phyloP scores from a whole-genome alignment of 2,888 invertebrate genomes.

The Andrena minutula region DNA sequence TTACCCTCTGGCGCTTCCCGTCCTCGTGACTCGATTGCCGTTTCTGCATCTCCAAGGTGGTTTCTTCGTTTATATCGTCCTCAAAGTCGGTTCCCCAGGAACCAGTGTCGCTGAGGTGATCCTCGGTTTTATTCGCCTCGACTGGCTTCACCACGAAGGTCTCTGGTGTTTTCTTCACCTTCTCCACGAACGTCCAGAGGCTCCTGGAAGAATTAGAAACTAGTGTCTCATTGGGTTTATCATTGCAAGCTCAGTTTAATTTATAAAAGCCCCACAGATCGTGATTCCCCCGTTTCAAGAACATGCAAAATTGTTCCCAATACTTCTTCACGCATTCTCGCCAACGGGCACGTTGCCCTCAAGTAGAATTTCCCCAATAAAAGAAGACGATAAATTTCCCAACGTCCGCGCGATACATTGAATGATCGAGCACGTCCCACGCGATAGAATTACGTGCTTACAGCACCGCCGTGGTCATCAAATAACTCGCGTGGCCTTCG shows the following conservation, averaged over 20 bases:
- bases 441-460: constrained; percentile 57
- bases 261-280: too few relatives aligned
- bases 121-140: constrained; percentile 61
- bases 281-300: too few relatives aligned
- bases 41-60: background rate
- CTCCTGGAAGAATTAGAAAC: constrained; percentile 67
- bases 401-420: constrained; percentile 37
- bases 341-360: constrained; percentile 20
- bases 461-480: constrained; percentile 34
- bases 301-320: background rate
- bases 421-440: constrained; percentile 59
- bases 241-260: too few relatives aligned
- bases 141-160: constrained; percentile 71
- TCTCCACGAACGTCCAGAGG: constrained; percentile 79
- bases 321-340: background rate
- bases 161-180: constrained; percentile 77
- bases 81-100: constrained; percentile 84
- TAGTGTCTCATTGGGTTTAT: background rate
- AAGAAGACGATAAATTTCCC: constrained; percentile 35
- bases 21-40: constrained; percentile 18
- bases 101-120: constrained; percentile 75
- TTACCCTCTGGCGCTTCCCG: background rate
- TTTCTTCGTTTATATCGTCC: constrained; percentile 76
- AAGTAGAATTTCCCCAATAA: constrained; percentile 48
- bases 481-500: constrained; percentile 42